phyloP scores from a whole-genome alignment of 2,888 invertebrate genomes.

The Cyclophora albipunctata region DNA sequence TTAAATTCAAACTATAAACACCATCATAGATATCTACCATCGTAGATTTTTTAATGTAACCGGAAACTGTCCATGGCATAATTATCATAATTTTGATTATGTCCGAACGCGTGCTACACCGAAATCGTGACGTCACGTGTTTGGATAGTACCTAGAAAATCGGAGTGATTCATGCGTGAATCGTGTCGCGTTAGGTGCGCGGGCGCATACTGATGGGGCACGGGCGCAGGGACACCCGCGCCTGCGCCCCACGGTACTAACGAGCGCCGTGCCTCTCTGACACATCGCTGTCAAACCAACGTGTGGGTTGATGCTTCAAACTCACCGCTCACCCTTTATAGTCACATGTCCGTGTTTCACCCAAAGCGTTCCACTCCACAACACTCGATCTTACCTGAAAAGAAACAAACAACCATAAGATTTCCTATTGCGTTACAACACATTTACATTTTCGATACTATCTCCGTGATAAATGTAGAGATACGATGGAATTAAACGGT shows the following conservation, averaged over 20 bases:
- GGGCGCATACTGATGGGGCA: conserved; percentile 63
- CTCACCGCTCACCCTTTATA: conserved; percentile 15
- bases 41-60: conserved; percentile 29
- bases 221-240: conserved; percentile 40
- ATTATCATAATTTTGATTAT: conserved; percentile 58
- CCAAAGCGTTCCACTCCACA: conserved; percentile 1
- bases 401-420: conserved; percentile 25
- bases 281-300: conserved; percentile 35
- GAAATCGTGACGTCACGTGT: conserved; percentile 68
- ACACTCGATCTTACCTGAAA: conserved; percentile 39
- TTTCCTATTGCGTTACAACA: conserved; percentile 21
- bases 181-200: conserved; percentile 57
- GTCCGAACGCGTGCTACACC: conserved; percentile 58
- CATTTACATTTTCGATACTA: conserved; percentile 22
- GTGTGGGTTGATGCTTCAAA: conserved; percentile 16
- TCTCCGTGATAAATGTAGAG: conserved; percentile 24
- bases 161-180: conserved; percentile 65
- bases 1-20: conserved; percentile 12
- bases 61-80: conserved; percentile 39
- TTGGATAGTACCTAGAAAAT: conserved; percentile 40
- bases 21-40: too few species aligned
- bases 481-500: conserved; percentile 24
- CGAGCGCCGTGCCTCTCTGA: conserved; percentile 46
- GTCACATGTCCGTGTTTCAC: not conserved
- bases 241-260: conserved; percentile 43